Conservation (phyloP, 2,888 invertebrate genomes). For the Metacarcinus magister region DNA sequence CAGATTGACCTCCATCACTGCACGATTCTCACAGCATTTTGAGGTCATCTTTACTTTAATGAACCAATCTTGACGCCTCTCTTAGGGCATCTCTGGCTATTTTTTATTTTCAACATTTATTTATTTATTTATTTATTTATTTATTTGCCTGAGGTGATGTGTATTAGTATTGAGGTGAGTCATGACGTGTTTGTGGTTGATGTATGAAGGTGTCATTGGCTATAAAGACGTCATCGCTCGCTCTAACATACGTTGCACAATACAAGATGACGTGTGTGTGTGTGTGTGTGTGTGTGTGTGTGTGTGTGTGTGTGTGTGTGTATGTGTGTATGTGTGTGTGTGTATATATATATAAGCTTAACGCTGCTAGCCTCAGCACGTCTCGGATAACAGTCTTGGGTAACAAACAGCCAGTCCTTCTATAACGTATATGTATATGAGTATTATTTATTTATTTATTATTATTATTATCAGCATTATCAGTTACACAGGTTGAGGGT, state of each 20-base stretch:
- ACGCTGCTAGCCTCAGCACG: background rate
- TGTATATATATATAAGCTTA: background rate
- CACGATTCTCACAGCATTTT: background rate
- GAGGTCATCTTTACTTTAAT: background rate
- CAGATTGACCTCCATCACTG: constrained; percentile 7
- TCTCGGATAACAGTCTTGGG: too few relatives aligned
- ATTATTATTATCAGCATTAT: too few relatives aligned
- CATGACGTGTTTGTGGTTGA: too few relatives aligned
- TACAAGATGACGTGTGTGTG: too few relatives aligned
- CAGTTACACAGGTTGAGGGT: background rate
- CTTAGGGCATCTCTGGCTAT: background rate
- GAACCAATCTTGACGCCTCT: background rate
- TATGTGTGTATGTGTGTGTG: background rate
- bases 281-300: background rate
- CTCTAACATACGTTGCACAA: background rate
- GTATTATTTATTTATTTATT: background rate
- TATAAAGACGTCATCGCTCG: too few relatives aligned
- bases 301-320: constrained; percentile 6
- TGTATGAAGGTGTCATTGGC: too few relatives aligned
- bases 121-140: background rate
- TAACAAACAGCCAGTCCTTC: too few relatives aligned
- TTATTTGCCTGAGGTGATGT: too few relatives aligned
- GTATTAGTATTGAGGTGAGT: too few relatives aligned
- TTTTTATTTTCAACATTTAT: background rate
- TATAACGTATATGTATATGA: too few relatives aligned